phyloP scores from a whole-genome alignment of 1,140 invertebrate species.

The Meloidogyne chitwoodi region DNA sequence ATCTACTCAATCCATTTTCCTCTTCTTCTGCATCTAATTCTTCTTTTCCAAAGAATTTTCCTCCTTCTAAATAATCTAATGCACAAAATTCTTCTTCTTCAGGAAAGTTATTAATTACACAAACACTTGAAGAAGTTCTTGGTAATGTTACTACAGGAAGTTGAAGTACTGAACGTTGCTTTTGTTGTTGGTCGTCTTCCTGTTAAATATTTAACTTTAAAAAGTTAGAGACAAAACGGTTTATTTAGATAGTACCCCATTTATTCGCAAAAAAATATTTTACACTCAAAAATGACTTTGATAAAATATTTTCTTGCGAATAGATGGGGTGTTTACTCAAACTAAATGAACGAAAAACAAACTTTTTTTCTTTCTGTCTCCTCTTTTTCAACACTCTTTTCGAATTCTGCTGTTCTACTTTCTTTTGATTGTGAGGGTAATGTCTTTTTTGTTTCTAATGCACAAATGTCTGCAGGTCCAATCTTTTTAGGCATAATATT shows the following conservation, averaged over 20 bases:
- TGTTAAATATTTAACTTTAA: neutral
- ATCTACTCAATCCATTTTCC: neutral
- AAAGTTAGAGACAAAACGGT: too few species aligned
- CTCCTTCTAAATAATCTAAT: constrained; percentile 20
- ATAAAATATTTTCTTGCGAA: too few species aligned
- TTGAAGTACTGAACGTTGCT: neutral
- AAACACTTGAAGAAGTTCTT: neutral
- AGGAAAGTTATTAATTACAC: neutral
- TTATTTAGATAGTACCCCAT: too few species aligned
- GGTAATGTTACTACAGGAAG: neutral
- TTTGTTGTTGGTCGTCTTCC: neutral
- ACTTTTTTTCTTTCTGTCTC: neutral
- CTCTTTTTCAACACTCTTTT: neutral
- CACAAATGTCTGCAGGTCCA: neutral
- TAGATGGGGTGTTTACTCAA: too few species aligned
- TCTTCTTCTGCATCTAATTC: constrained; percentile 6
- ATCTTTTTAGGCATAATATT: neutral
- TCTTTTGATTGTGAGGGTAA: neutral
- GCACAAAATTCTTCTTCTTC: neutral
- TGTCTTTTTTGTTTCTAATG: neutral
- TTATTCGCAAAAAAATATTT: too few species aligned
- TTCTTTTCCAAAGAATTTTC: constrained; percentile 31
- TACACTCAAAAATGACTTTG: too few species aligned
- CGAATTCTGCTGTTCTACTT: neutral
- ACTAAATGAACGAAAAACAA: too few species aligned